These are phyloP conservation scores for Rousettus madagascariensis DNA, from an alignment of 2,797 vertebrate genomes.

Conservation along the genomic window DNA sequence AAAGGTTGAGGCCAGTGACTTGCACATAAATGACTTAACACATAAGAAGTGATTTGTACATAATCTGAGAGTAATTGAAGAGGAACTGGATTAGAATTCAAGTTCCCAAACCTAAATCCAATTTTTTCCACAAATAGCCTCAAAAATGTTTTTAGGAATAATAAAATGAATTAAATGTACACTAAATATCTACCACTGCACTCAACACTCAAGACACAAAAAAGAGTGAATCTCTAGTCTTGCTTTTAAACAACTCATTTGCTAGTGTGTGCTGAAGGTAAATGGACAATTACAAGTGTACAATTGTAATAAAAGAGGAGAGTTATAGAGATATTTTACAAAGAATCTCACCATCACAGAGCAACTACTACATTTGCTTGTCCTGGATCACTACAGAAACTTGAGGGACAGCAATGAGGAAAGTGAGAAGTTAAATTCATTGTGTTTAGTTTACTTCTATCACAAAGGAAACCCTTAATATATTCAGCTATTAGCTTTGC, in stretches of 20 bases:
- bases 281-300: background rate
- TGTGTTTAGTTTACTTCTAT: background rate
- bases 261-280: background rate
- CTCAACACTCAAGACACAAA: background rate
- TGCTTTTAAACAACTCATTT: background rate
- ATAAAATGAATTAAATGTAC: background rate
- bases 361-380: background rate
- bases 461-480: background rate
- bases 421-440: background rate
- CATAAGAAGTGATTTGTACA: background rate
- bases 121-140: background rate
- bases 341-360: background rate
- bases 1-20: background rate
- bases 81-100: background rate
- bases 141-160: background rate
- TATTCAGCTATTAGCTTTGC: background rate
- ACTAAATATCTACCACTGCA: background rate
- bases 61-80: background rate
- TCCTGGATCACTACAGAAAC: background rate
- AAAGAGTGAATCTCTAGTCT: background rate
- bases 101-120: background rate
- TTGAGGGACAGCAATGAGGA: background rate
- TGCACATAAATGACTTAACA: background rate
- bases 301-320: accelerated
- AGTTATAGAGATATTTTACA: background rate